Conservation (phyloP, 1,140 invertebrate species). For the Eriocheir sinensis region DNA sequence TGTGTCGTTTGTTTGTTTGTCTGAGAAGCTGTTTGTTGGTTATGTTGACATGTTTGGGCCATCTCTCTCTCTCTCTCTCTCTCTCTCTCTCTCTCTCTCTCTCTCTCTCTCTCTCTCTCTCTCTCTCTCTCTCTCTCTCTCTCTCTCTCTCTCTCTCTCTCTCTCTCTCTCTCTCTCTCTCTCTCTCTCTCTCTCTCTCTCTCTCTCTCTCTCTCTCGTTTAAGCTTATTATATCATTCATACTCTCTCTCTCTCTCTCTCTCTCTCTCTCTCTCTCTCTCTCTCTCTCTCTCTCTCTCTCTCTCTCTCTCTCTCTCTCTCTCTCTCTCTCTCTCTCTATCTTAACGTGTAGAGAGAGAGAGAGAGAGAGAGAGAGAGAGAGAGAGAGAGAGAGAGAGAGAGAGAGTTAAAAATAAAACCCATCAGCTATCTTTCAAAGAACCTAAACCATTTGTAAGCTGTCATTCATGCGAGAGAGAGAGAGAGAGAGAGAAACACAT, state of each 20-base stretch:
- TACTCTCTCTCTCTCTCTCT: not conserved
- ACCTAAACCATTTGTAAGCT: too few relatives aligned
- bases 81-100: constrained; percentile 38
- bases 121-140: constrained; percentile 47
- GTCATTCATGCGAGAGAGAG: too few relatives aligned
- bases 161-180: not conserved
- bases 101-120: constrained; percentile 54
- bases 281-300: constrained; percentile 54
- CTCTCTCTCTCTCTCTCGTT: constrained; percentile 15
- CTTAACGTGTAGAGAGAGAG: too few relatives aligned
- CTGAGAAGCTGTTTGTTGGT: not conserved
- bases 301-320: constrained; percentile 50
- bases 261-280: constrained; percentile 34
- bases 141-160: constrained; percentile 19
- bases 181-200: not conserved
- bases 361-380: too few relatives aligned
- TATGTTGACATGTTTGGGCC: not conserved
- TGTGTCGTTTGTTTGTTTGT: constrained; percentile 18
- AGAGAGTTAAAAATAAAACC: too few relatives aligned
- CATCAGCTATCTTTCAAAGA: too few relatives aligned
- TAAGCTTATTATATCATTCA: too few relatives aligned
- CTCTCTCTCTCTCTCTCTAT: too few relatives aligned
- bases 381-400: too few relatives aligned
- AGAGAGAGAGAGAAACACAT: too few relatives aligned
- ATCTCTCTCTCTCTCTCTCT: not conserved